phyloP scores from a whole-genome alignment of 2,113 vertebrate species.

The Scartelaos histophorus region DNA sequence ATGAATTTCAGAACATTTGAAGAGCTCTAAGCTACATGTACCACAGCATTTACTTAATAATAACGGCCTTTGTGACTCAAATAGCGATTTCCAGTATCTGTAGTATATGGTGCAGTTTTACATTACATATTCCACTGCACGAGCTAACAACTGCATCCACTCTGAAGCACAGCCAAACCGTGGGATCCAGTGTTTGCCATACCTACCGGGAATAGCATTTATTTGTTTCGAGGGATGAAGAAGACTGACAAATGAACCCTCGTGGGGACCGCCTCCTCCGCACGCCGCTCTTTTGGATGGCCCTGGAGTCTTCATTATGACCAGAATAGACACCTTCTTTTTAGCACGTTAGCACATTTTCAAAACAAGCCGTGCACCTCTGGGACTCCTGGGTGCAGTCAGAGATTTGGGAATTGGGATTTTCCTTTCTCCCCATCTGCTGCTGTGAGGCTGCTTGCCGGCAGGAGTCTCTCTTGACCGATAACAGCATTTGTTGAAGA shows the following conservation, averaged over 20 bases:
- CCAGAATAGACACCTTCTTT: slow-evolving; percentile 76
- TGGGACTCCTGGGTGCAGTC: slow-evolving; percentile 48
- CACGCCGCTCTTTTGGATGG: slow-evolving; percentile 42
- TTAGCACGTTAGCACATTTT: slow-evolving; percentile 69
- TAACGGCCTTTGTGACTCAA: too few species aligned
- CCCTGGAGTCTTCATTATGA: slow-evolving; percentile 76
- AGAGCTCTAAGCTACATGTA: too few species aligned
- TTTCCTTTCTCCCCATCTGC: slow-evolving; percentile 50
- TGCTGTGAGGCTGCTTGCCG: slow-evolving; percentile 58
- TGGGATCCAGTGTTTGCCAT: slow-evolving; percentile 45
- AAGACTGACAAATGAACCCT: slow-evolving; percentile 73
- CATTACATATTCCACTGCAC: slow-evolving; percentile 22
- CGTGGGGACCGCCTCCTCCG: slow-evolving; percentile 42
- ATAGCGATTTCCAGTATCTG: background rate
- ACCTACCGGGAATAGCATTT: slow-evolving; percentile 63
- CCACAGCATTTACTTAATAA: too few species aligned
- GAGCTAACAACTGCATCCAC: slow-evolving; percentile 37
- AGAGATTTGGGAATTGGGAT: slow-evolving; percentile 56
- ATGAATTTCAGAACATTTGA: too few species aligned
- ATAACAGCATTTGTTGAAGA: slow-evolving; percentile 56
- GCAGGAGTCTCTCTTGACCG: slow-evolving; percentile 59
- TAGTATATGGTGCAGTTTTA: background rate
- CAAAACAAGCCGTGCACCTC: slow-evolving; percentile 63
- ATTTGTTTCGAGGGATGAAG: slow-evolving; percentile 73
- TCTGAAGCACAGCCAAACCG: slow-evolving; percentile 45